Evolutionary conservation across 35 echinoderm and acorn worm species (phyloP), one percentile per base, ranked within the genome.

Genomic region (Acanthaster planci): DNA sequence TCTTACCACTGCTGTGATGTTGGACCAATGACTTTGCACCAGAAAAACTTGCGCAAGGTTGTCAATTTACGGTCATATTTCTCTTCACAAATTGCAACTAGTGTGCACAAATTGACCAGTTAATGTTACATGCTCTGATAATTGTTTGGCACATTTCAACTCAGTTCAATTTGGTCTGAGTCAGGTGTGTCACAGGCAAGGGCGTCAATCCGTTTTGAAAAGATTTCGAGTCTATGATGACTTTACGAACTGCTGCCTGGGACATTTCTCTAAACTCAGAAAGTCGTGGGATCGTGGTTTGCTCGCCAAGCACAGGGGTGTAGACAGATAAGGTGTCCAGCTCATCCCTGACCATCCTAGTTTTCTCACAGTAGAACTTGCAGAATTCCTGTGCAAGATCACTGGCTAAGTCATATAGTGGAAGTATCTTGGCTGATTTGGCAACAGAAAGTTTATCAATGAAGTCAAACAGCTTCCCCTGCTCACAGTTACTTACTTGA

Each of bases 401-500:
- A 37, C 5, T 37, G 39, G 76, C 7, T 38, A 21, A 78, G 7
- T 79, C 77, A 42, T 80, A 32, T 19, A 84, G 8, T 29, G 57
- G 57, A 32, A n/a, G 23, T 21, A 39, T n/a, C 6, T 84, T 60
- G 12, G 7, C 59, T 44, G 47, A 21, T 32, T 19, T 56, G 12
- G 59, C 21, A 55, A 29, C 21, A 26, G 56, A 36, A 21, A 38
- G 36, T 52, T 56, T 32, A 77, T 40, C 39, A 3, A 78, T 78
- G 19, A 60, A 18, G 57, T 18, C 38, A 39, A 80, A 80, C 7
- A 88, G 35, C 34, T 88, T 78, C 35, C 55, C 54, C 53, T 84
- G 82, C 38, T 85, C 81, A 88, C 85, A 93, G 7, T 78, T 37
- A 23, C 78, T 47, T 2, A 93, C 40, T 35, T 86, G 60, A 39